Evolutionary conservation across 2,888 invertebrate genomes (phyloP), one percentile per base, ranked within the genome.

Genomic region (Lepidonotus clava): DNA sequence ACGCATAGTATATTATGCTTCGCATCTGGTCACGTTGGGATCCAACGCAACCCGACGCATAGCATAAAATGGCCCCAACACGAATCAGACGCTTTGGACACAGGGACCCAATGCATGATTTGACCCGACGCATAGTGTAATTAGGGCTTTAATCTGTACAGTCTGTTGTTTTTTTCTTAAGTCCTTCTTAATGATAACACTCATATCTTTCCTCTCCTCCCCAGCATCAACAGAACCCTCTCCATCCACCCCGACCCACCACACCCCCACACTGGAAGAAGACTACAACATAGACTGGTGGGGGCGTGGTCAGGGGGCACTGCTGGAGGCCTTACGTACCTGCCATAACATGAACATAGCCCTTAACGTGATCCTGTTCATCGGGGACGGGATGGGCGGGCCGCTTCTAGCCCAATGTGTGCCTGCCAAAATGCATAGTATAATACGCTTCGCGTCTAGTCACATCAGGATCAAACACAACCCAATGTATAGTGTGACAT

Each of bases 171-270:
- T 18, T 18, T 8, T 46, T 11, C 46, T 46, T 11, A 46, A 11
- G 46, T 46, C 46, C 46, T 18, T 11, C 8, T 46, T 46, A 46
- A 46, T 18, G 18, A 46, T 11, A 8, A 46, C n/a, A n/a, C n/a
- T n/a, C n/a, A 18, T 8, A 11, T 11, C 8, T 11, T 18, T 11
- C 46, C 18, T 46, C 46, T 46, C 18, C 18, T 46, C 18, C 18
- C 18, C 46, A 46, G 46, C 46, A 8, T 46, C 46, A 18, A 11
- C 46, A 18, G 8, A 46, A 8, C 18, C 46, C 8, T 18, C 8
- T 8, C 18, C 46, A 18, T 46, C 46, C 93, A 99, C 99, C 93
- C 99, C 99, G 99, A 99, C 88, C n/a, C n/a, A n/a, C 86, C 87
- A 61, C n/a, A 88, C 87, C 36, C 88, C 88, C 40, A 86, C 66